phyloP scores from a whole-genome alignment of 1,140 invertebrate genomes.

The Drosophila rhopaloa region DNA sequence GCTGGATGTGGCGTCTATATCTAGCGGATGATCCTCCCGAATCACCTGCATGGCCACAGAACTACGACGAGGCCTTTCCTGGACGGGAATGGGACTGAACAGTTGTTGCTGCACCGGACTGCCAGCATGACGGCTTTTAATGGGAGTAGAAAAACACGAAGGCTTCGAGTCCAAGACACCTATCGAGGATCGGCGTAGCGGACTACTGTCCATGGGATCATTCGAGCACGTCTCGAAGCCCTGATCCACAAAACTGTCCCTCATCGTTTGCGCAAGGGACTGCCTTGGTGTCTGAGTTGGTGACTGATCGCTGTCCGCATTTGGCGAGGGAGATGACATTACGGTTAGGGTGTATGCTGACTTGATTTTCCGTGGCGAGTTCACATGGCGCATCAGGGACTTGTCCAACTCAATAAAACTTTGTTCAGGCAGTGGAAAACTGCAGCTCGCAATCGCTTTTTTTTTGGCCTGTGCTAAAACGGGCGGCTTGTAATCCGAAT shows the following conservation, averaged over 20 bases:
- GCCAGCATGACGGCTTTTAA: slow-evolving; percentile 39
- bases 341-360: slow-evolving; percentile 68
- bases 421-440: slow-evolving; percentile 37
- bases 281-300: slow-evolving; percentile 50
- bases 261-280: slow-evolving; percentile 43
- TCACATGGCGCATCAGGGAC: slow-evolving; percentile 62
- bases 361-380: slow-evolving; percentile 74
- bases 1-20: slow-evolving; percentile 39
- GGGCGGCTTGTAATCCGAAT: slow-evolving; percentile 58
- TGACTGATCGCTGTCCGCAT: slow-evolving; percentile 71
- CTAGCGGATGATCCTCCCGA: slow-evolving; percentile 70
- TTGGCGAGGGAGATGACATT: slow-evolving; percentile 71
- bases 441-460: slow-evolving; percentile 16
- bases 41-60: slow-evolving; percentile 79
- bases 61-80: slow-evolving; percentile 65
- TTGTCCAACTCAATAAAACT: slow-evolving; percentile 71
- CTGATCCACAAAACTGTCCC: slow-evolving; percentile 75
- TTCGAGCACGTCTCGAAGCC: slow-evolving; percentile 81
- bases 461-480: slow-evolving; percentile 34
- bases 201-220: slow-evolving; percentile 66
- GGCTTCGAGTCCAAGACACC: slow-evolving; percentile 31
- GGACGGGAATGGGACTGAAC: slow-evolving; percentile 54
- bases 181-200: slow-evolving; percentile 38
- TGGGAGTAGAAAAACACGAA: slow-evolving; percentile 66
- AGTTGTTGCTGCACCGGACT: slow-evolving; percentile 58